Evolutionary conservation across 2,888 invertebrate genomes (phyloP).

Genomic region (Cephus sareptanus): DNA sequence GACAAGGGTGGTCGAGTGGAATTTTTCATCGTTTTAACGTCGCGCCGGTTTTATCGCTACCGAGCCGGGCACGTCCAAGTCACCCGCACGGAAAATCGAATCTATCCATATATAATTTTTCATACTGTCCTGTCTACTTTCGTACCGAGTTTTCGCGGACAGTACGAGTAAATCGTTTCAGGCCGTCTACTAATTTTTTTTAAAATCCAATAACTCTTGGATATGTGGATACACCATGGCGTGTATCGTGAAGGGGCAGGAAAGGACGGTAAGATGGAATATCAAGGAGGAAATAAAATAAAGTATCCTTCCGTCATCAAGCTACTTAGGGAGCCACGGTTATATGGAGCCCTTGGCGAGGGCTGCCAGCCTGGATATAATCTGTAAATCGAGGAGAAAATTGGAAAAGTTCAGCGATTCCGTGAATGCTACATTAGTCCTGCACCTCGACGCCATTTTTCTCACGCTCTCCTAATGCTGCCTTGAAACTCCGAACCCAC

Average conservation of each 20-base stretch:
- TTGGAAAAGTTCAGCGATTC: conserved; percentile 39
- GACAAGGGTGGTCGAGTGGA: not conserved
- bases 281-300: not conserved
- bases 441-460: conserved; percentile 33
- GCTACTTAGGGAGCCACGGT: not conserved
- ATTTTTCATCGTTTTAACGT: not conserved
- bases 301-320: not conserved
- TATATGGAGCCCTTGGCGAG: not conserved
- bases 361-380: conserved; percentile 18
- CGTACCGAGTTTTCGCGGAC: not conserved
- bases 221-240: not conserved
- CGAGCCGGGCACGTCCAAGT: not conserved
- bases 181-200: not conserved
- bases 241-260: not conserved
- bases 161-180: not conserved
- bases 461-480: conserved; percentile 11
- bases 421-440: conserved; percentile 38
- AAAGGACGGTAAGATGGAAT: conserved; percentile 11
- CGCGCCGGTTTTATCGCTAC: not conserved
- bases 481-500: not conserved
- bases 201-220: not conserved
- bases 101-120: not conserved
- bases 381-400: conserved; percentile 42
- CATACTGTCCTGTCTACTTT: not conserved
- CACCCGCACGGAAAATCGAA: not conserved